Evolutionary conservation across 2,113 vertebrate species (phyloP).

Genomic region (Equus quagga): DNA sequence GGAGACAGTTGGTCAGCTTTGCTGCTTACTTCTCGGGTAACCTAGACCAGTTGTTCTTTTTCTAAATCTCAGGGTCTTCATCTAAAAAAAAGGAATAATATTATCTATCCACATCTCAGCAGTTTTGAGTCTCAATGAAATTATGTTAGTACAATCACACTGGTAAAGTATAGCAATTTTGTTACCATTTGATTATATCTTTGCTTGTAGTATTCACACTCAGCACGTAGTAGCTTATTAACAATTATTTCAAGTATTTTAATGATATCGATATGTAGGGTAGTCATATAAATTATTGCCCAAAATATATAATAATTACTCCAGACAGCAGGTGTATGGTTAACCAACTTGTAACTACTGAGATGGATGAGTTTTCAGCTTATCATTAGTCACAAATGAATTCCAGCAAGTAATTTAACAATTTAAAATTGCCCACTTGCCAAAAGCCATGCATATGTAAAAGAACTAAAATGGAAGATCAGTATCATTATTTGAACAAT

Average conservation of each 20-base stretch:
- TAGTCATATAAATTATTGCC: background rate
- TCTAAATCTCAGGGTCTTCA: background rate
- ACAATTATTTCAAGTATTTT: background rate
- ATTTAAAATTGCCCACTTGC: background rate
- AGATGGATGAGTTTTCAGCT: background rate
- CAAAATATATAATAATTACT: background rate
- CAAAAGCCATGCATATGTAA: background rate
- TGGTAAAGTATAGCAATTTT: background rate
- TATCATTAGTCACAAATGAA: slow-evolving; percentile 8
- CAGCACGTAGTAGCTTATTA: background rate
- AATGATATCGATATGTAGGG: background rate
- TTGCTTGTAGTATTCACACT: background rate
- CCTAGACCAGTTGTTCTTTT: background rate
- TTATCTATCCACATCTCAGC: background rate
- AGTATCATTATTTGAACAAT: slow-evolving; percentile 11
- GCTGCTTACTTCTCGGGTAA: background rate
- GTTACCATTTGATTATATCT: background rate
- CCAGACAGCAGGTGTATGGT: background rate
- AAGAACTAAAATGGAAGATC: background rate
- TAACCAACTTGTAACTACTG: background rate
- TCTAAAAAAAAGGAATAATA: background rate
- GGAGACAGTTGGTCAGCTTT: background rate
- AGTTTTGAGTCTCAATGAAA: slow-evolving; percentile 15
- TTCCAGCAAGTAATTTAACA: slow-evolving; percentile 13
- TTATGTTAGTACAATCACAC: background rate